Conservation (phyloP, 2,888 invertebrate species). For the Bembecia ichneumoniformis region DNA sequence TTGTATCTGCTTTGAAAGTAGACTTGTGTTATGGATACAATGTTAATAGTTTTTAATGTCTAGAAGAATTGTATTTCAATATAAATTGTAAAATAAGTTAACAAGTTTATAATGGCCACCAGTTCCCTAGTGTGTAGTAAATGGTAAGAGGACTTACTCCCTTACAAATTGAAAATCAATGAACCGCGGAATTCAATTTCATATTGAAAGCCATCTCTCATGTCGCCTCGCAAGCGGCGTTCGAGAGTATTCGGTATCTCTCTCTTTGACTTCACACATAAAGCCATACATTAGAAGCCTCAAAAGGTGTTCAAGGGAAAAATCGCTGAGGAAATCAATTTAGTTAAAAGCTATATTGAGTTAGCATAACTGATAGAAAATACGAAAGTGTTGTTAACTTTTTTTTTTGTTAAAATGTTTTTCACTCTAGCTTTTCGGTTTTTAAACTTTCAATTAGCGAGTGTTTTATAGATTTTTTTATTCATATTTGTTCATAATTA, state of each 20-base stretch:
- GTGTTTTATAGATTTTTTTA: too few species aligned
- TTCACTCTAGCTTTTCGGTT: too few species aligned
- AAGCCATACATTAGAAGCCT: slow-evolving; percentile 29
- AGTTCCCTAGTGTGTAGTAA: slow-evolving; percentile 50
- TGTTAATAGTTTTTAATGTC: too few species aligned
- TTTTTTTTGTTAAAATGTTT: too few species aligned
- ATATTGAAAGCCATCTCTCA: slow-evolving; percentile 75
- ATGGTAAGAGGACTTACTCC: slow-evolving; percentile 58
- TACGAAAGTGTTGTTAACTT: neutral
- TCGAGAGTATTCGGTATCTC: slow-evolving; percentile 48
- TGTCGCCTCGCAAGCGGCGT: slow-evolving; percentile 38
- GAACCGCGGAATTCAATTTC: slow-evolving; percentile 78
- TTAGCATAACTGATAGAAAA: neutral
- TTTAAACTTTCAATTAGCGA: too few species aligned
- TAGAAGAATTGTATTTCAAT: too few species aligned
- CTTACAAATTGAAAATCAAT: slow-evolving; percentile 75
- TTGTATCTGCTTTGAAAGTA: too few species aligned
- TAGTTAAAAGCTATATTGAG: neutral
- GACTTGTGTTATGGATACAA: too few species aligned
- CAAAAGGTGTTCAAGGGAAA: slow-evolving; percentile 23
- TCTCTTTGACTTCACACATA: slow-evolving; percentile 44
- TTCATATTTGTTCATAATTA: too few species aligned
- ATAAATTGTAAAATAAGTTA: slow-evolving; percentile 25
- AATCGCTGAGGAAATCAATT: neutral
- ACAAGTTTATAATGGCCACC: slow-evolving; percentile 45